Base-by-base conservation (phyloP, 1,140 invertebrate species). In the Melanaphis sacchari region DNA sequence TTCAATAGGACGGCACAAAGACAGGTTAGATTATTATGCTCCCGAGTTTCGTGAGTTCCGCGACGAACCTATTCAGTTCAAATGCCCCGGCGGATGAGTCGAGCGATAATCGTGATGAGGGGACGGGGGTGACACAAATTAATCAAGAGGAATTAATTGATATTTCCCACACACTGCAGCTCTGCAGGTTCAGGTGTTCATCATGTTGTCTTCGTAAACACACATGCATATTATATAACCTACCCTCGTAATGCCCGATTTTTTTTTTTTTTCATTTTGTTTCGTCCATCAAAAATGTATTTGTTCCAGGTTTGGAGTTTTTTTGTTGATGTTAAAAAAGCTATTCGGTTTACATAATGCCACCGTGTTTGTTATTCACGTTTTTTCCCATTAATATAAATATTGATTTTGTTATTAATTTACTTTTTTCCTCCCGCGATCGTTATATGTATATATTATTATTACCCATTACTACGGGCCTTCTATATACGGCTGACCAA, bases 341-440 rank as follows among this genome's bases (percentile, higher is more conserved):
- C 59, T 24, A 36, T 91, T 91, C 41, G 22, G 41, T 91, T 81
- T 91, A 91, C 43, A 91, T 91, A 91, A 91, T 82, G 90, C 90
- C 90, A 46, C 31, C 66, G 31, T 81, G 89, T 91, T 91, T 91
- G 54, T 41, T 91, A 41, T 91, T 91, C 40, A 81, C 59, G 21
- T 91, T 81, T 59, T 90, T 81, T 81, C 66, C 90, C 90, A 91
- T 82, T 91, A 46, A 91, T 76, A 91, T 82, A 41, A 81, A 91
- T 91, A 91, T 91, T 91, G 90, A 91, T 91, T 82, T 91, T 91
- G 90, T 91, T 91, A 91, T 91, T 91, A 91, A 91, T 91, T 92
- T 92, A 84, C 76, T 92, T 92, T 92, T 92, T 84, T 92, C 31
- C 36, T 49, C 76, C 11, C 36, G 24, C 43, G 31, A 36, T 18